Evolutionary conservation across 2,888 invertebrate genomes (phyloP).

Genomic region (Osmoderma eremita): DNA sequence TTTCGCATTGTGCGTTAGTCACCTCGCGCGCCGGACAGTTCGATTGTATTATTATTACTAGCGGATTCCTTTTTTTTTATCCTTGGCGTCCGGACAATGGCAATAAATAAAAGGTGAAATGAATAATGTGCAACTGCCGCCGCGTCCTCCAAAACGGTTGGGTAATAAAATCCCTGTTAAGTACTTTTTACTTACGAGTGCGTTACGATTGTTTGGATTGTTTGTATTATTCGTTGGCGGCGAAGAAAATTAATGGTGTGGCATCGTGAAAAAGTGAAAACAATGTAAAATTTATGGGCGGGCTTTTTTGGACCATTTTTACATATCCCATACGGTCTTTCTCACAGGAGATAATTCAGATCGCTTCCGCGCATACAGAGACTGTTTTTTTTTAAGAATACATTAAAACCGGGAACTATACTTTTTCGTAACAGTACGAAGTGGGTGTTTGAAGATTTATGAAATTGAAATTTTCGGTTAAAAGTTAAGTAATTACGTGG

Average conservation of each 20-base stretch:
- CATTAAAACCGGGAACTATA: no score
- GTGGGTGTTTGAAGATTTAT: no score
- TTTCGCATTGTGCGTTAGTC: slow-evolving; percentile 26
- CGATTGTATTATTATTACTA: slow-evolving; percentile 2
- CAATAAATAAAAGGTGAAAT: slow-evolving; percentile 32
- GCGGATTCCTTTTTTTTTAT: not conserved
- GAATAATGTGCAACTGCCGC: slow-evolving; percentile 14
- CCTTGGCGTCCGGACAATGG: slow-evolving; percentile 1
- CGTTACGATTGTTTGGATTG: slow-evolving; percentile 11
- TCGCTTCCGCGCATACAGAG: not conserved
- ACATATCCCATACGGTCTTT: not conserved
- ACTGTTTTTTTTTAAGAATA: no score
- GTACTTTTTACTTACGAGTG: slow-evolving; percentile 12
- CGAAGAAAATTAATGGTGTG: slow-evolving; percentile 19
- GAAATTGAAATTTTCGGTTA: no score
- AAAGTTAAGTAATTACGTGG: no score
- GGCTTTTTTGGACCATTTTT: slow-evolving; percentile 1
- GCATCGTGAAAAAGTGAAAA: slow-evolving; percentile 28
- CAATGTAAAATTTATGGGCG: slow-evolving; percentile 27
- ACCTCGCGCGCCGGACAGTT: not conserved
- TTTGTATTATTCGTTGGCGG: not conserved
- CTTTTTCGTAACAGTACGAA: no score
- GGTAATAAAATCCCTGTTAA: slow-evolving; percentile 10
- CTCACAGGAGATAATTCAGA: slow-evolving; percentile 9
- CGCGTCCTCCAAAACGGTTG: slow-evolving; percentile 4